phyloP scores from a whole-genome alignment of 1,140 invertebrate species.

The Monomorium pharaonis region DNA sequence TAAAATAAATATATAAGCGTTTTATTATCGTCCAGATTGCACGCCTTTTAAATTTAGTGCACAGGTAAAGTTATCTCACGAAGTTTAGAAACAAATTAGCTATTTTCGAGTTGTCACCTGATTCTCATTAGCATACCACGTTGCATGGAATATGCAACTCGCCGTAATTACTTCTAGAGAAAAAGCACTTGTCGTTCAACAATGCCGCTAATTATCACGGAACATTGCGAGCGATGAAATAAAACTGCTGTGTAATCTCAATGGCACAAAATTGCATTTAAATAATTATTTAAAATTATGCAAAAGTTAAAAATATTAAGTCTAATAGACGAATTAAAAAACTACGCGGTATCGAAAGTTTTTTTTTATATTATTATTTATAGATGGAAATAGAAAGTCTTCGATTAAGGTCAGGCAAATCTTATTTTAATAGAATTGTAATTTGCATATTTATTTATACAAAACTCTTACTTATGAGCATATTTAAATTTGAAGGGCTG shows the following conservation, averaged over 20 bases:
- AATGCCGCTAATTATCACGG: conserved; percentile 22
- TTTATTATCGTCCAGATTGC: background rate
- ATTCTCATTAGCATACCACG: background rate
- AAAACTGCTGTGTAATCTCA: background rate
- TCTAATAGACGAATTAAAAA: background rate
- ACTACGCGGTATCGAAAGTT: background rate
- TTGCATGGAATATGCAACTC: background rate
- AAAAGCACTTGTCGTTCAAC: conserved; percentile 9
- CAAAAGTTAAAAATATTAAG: background rate
- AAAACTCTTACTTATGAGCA: background rate
- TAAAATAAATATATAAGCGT: background rate
- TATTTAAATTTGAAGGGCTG: background rate
- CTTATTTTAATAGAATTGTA: background rate
- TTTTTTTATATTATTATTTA: background rate
- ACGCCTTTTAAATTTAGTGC: conserved; percentile 6
- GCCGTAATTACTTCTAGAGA: conserved; percentile 39
- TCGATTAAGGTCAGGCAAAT: background rate
- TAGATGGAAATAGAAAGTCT: background rate
- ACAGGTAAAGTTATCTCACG: background rate
- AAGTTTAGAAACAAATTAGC: conserved; percentile 20
- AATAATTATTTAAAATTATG: conserved; percentile 19
- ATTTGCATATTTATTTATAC: background rate
- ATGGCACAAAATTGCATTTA: background rate
- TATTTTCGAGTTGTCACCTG: conserved; percentile 4
- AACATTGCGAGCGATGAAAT: conserved; percentile 8